phyloP scores from a whole-genome alignment of 2,797 vertebrate species.

The Jordanella pulchra region DNA sequence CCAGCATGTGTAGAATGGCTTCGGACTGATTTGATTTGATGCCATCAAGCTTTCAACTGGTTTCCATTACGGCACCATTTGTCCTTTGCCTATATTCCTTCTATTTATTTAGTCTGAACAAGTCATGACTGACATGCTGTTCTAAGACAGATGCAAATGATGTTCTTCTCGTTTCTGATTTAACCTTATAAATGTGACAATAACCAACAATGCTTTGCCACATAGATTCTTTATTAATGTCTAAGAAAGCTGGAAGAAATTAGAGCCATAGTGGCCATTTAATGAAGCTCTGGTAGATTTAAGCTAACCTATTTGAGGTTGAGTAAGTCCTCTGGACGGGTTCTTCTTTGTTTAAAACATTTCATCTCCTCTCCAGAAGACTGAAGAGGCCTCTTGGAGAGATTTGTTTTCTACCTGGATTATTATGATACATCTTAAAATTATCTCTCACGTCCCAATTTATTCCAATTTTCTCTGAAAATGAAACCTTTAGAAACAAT shows the following conservation, averaged over 20 bases:
- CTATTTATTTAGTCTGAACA: constrained; percentile 33
- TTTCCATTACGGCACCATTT: constrained; percentile 66
- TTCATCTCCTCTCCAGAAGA: no score
- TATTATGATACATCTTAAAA: background rate
- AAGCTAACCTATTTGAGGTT: background rate
- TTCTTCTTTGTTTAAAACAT: no score
- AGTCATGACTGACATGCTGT: constrained; percentile 43
- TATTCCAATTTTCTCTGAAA: background rate
- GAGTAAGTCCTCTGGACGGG: no score
- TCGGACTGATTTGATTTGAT: constrained; percentile 30
- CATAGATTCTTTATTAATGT: constrained; percentile 7
- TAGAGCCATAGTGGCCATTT: background rate
- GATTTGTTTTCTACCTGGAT: no score
- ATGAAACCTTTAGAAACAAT: background rate
- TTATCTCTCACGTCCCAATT: background rate
- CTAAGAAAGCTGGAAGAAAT: background rate
- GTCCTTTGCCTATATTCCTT: constrained; percentile 36
- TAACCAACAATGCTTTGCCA: constrained; percentile 59
- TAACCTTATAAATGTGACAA: constrained; percentile 41
- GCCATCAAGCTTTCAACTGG: constrained; percentile 17
- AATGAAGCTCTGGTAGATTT: background rate
- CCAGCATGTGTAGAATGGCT: constrained; percentile 45
- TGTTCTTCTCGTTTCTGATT: constrained; percentile 13
- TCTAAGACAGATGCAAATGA: constrained; percentile 45
- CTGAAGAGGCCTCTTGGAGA: no score